These are phyloP conservation scores for Sorex maritimensis DNA, from an alignment of 2,797 vertebrate species.

Conservation along the genomic window DNA sequence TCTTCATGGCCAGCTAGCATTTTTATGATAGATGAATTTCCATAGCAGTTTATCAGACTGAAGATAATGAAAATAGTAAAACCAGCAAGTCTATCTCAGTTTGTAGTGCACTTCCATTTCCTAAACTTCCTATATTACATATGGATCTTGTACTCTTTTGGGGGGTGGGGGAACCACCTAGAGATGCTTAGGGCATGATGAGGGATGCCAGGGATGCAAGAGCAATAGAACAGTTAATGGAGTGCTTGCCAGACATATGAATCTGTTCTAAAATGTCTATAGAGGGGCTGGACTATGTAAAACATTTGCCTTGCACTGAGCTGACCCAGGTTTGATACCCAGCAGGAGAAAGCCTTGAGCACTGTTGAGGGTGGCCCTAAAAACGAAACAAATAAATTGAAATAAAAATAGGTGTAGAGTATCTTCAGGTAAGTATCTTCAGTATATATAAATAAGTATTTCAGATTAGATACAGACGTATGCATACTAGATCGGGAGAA, in stretches of 20 bases:
- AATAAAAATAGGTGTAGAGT: background rate
- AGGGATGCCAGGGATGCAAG: too few species aligned
- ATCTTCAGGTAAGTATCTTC: background rate
- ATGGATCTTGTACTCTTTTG: background rate
- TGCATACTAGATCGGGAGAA: background rate
- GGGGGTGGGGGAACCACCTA: too few species aligned
- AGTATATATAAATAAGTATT: background rate
- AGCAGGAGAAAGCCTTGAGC: too few species aligned
- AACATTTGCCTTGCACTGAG: too few species aligned
- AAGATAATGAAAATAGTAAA: slow-evolving; percentile 49
- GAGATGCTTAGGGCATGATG: too few species aligned
- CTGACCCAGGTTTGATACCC: too few species aligned
- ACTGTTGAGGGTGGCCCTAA: too few species aligned
- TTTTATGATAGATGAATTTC: slow-evolving; percentile 21
- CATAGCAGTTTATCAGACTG: background rate
- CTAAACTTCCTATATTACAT: slow-evolving; percentile 23
- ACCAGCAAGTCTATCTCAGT: background rate
- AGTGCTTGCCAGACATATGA: background rate
- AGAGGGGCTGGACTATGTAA: too few species aligned
- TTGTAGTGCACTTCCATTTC: slow-evolving; percentile 21
- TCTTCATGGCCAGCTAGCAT: background rate
- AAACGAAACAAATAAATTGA: too few species aligned
- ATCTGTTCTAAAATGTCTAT: background rate
- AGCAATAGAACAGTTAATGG: too few species aligned
- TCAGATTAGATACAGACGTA: background rate